Base-by-base conservation (phyloP, 2,888 invertebrate genomes). In the Oxycera nigricornis region DNA sequence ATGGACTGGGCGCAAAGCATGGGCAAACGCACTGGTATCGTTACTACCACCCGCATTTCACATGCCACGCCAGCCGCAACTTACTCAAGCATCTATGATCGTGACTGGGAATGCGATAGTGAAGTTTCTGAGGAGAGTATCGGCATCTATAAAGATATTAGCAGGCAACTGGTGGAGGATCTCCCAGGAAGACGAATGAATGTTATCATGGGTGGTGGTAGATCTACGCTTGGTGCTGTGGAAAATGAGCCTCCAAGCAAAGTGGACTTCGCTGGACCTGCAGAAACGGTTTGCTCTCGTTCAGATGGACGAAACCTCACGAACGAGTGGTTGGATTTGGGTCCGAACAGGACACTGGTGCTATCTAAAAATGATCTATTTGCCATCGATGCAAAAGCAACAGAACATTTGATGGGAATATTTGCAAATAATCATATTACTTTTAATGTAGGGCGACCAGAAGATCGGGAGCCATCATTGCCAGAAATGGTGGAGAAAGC, bases 21-120 rank as follows among this genome's bases (percentile, higher is more conserved):
- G 41, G 88, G 87, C 68, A 88, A 89, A 80, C 86, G 87, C 50
- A 89, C 89, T 39, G 89, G 91, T 7, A 87, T 91, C 62, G 91
- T 91, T 14, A 91, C 91, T 1, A 91, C 89, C 0, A 90, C 90
- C 1, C 85, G 91, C 28, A 86, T 91, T 24, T 90, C 90, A 1
- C 90, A 91, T 78, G 91, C 90, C 1, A 90, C 90, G 3, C 90
- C 90, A 0, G 89, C 89, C 0, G 87, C 88, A 1, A 83, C 88
- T 0, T 90, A 88, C 80, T 89, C 90, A 1, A 87, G 87, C 73
- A 81, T 84, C 11, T 87, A 88, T 76, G 82, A 88, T 73, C 82
- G 90, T 1, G 87, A 90, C 76, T 90, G 90, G 90, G 90, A 90
- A 77, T 89, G 89, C 78, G 90, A 90, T 77, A 82, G 83, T 3